A percentile compares a stretch with the other conserved stretches of the same genome.
phyloP scores from a whole-genome alignment of 30 jellyfish, hydroid and myxozoan species.

The Aurelia sp. region DNA sequence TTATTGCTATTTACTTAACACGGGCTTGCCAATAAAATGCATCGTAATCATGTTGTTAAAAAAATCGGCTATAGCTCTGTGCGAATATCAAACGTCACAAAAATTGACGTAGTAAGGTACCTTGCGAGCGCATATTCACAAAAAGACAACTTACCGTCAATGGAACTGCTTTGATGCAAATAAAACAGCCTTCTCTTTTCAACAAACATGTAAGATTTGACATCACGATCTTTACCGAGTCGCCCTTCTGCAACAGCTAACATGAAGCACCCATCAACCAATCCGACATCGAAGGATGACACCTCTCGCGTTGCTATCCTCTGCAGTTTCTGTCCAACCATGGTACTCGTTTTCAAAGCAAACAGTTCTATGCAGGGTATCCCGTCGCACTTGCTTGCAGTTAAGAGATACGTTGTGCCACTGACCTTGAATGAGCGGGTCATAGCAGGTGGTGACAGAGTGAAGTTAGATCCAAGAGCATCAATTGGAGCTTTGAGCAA shows the following conservation, averaged over 20 bases:
- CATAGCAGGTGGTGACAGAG: slow-evolving; percentile 18
- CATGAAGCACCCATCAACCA: slow-evolving; percentile 28
- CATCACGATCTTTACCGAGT: slow-evolving; percentile 2
- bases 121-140: too few species aligned
- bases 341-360: slow-evolving; percentile 20
- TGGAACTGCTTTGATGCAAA: slow-evolving; percentile 52
- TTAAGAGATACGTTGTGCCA: slow-evolving; percentile 39
- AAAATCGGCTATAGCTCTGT: too few species aligned
- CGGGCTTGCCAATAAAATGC: too few species aligned
- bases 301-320: slow-evolving; percentile 42
- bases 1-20: too few species aligned
- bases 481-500: slow-evolving; percentile 28
- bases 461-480: slow-evolving; percentile 30
- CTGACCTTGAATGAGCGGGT: slow-evolving; percentile 34
- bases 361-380: slow-evolving; percentile 32
- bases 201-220: slow-evolving; percentile 17
- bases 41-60: too few species aligned
- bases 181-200: slow-evolving; percentile 23
- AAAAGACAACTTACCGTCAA: slow-evolving; percentile 23
- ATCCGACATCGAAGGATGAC: slow-evolving; percentile 40
- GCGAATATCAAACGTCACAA: too few species aligned
- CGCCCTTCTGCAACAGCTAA: slow-evolving; percentile 58
- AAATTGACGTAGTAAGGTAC: too few species aligned
- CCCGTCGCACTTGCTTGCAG: slow-evolving; percentile 19
- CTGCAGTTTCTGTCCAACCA: slow-evolving; percentile 36